A percentile compares a stretch with the other conserved stretches of the same genome.
Evolutionary conservation across 2,113 vertebrate species (phyloP).

Genomic region (Crotalus horridus): DNA sequence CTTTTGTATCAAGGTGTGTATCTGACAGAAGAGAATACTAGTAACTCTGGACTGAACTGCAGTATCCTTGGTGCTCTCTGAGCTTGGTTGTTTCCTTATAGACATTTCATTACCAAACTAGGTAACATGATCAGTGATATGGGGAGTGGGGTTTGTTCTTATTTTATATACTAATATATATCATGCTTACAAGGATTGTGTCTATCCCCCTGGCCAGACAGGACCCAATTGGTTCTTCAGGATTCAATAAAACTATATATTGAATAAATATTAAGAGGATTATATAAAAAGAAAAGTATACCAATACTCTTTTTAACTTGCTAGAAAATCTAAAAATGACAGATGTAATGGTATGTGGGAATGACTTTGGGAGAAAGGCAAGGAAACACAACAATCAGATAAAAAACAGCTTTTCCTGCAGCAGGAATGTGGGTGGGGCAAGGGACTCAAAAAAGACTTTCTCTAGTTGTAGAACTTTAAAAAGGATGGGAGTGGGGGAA

Average conservation of each 20-base stretch:
- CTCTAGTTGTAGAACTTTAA: not conserved
- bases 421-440: not conserved
- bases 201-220: not conserved
- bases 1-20: not conserved
- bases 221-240: not conserved
- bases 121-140: too few species aligned
- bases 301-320: not conserved
- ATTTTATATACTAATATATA: too few species aligned
- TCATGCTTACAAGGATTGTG: not conserved
- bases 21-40: not conserved
- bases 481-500: not conserved
- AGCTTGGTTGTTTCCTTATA: too few species aligned
- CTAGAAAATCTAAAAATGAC: not conserved
- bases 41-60: too few species aligned
- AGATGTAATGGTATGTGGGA: not conserved
- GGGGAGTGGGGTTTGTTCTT: too few species aligned
- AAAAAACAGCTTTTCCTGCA: not conserved
- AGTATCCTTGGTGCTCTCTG: too few species aligned
- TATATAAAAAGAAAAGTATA: not conserved
- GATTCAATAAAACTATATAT: not conserved
- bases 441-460: not conserved
- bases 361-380: not conserved
- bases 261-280: not conserved
- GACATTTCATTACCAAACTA: too few species aligned
- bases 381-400: not conserved